A percentile compares a stretch with the other conserved stretches of the same genome.
Conservation (phyloP, 1,140 invertebrate species). For the Drosophila lacteicornis region DNA sequence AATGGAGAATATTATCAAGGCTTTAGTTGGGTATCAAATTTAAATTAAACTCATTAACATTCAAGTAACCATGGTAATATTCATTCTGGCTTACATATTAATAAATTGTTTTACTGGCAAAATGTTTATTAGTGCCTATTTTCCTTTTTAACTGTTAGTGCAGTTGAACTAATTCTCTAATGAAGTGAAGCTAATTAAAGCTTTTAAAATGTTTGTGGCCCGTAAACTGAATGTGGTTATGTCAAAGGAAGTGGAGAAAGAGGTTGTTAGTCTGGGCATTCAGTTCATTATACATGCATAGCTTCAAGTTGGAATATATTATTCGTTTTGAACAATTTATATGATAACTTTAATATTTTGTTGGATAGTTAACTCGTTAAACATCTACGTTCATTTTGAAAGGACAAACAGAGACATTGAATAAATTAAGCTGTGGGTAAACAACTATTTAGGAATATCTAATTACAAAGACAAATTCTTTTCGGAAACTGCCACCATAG, state of each 20-base stretch:
- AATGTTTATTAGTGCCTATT: neutral
- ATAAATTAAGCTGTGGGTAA: neutral
- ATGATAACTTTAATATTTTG: neutral
- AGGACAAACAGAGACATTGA: too few species aligned
- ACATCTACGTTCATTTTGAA: too few species aligned
- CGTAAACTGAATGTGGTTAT: neutral
- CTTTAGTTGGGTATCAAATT: neutral
- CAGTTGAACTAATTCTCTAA: slow-evolving; percentile 17
- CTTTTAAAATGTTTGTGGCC: slow-evolving; percentile 7
- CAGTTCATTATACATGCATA: neutral
- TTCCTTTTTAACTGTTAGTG: neutral
- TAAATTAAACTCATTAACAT: neutral
- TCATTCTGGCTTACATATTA: neutral
- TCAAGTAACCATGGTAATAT: neutral
- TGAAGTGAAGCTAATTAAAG: slow-evolving; percentile 32
- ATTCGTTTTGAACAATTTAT: neutral
- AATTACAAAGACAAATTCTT: neutral
- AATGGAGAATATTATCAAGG: neutral
- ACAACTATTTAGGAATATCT: neutral
- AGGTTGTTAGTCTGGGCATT: neutral
- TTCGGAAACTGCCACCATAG: neutral
- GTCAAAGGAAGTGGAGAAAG: neutral
- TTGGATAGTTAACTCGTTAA: neutral
- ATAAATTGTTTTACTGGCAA: neutral
- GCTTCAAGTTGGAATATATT: too few species aligned